Evolutionary conservation across 2,113 vertebrate genomes (phyloP).

Genomic region (Suncus etruscus): DNA sequence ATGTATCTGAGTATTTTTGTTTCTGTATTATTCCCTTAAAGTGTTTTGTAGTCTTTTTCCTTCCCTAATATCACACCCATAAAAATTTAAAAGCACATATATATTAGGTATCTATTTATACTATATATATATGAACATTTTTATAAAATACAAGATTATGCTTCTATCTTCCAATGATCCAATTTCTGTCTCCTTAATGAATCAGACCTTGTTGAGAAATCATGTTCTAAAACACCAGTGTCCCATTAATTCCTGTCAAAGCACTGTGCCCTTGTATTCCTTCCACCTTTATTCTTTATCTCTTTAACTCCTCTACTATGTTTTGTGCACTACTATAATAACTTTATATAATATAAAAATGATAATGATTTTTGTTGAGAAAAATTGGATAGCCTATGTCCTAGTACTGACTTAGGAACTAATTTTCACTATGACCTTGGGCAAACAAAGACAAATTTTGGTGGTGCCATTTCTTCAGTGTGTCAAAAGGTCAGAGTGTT

Average conservation of each 20-base stretch:
- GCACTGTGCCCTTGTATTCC: background rate
- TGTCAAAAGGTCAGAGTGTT: background rate
- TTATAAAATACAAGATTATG: background rate
- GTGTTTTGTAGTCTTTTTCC: background rate
- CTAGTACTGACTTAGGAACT: background rate
- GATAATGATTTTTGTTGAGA: background rate
- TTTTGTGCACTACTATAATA: background rate
- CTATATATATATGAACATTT: background rate
- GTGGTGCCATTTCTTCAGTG: background rate
- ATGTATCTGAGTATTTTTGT: background rate
- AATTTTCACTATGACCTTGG: slow-evolving; percentile 32
- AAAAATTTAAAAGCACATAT: slow-evolving; percentile 6
- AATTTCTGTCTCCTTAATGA: background rate
- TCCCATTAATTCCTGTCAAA: background rate
- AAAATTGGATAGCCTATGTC: slow-evolving; percentile 6
- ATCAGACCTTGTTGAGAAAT: background rate
- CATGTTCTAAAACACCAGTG: background rate
- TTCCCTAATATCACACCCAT: background rate
- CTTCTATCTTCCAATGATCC: rapidly evolving
- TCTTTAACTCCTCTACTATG: background rate
- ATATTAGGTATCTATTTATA: background rate
- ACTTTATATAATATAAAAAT: background rate
- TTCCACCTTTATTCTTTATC: background rate
- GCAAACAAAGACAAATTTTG: background rate
- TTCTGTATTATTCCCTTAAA: background rate